These are phyloP conservation scores for Pachypsylla venusta DNA, from an alignment of 1,140 invertebrate species.

Conservation along the genomic window DNA sequence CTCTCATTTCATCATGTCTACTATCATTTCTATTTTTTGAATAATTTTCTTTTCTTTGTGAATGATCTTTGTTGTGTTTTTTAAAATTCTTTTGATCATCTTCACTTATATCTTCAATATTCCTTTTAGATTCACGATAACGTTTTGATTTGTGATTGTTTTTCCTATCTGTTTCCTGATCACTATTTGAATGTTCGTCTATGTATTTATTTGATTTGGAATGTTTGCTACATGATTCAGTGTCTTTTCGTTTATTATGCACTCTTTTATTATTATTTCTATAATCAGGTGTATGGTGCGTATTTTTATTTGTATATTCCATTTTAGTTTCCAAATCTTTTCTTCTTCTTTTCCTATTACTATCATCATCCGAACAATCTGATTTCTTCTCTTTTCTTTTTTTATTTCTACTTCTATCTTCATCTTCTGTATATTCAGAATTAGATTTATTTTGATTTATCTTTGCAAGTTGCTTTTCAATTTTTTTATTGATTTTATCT, in stretches of 20 bases:
- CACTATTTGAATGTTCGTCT: too few species aligned
- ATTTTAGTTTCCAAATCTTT: neutral
- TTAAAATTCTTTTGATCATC: neutral
- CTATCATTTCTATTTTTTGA: too few species aligned
- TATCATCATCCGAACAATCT: slow-evolving; percentile 14
- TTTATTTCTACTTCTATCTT: slow-evolving; percentile 17
- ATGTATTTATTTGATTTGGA: too few species aligned
- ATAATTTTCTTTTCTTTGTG: too few species aligned
- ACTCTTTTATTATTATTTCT: too few species aligned
- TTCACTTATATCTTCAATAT: too few species aligned
- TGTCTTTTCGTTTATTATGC: neutral
- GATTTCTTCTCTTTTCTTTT: slow-evolving; percentile 18
- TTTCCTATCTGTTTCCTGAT: neutral
- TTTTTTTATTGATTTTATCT: slow-evolving; percentile 17
- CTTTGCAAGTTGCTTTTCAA: slow-evolving; percentile 19
- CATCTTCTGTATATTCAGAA: slow-evolving; percentile 17
- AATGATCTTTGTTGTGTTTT: neutral
- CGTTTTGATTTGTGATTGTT: neutral
- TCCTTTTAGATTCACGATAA: neutral
- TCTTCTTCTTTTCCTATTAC: neutral
- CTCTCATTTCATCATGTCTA: too few species aligned
- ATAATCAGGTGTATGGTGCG: too few species aligned
- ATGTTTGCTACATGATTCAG: too few species aligned
- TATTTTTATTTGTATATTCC: slow-evolving; percentile 1
- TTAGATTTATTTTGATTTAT: slow-evolving; percentile 13